These are phyloP conservation scores for Andricus grossulariae DNA, from an alignment of 1,140 invertebrate genomes.

Conservation along the genomic window DNA sequence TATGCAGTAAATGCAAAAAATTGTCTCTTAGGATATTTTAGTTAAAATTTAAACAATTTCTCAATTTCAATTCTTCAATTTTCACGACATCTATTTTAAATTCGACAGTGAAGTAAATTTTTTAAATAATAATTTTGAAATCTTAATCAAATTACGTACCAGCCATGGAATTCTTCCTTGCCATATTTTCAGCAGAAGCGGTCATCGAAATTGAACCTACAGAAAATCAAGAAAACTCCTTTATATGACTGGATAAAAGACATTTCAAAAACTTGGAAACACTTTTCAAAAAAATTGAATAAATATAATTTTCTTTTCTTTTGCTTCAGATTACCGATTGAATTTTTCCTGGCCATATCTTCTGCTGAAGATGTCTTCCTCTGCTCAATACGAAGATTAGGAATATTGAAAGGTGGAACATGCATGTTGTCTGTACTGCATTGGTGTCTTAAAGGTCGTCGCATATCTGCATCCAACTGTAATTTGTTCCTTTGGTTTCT, in stretches of 20 bases:
- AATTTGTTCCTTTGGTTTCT: slow-evolving; percentile 89
- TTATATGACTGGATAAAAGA: background rate
- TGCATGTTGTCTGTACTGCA: slow-evolving; percentile 92
- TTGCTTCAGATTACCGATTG: slow-evolving; percentile 77
- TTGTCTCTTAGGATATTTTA: too few species aligned
- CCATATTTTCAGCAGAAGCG: slow-evolving; percentile 74
- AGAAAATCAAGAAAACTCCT: slow-evolving; percentile 17
- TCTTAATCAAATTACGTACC: slow-evolving; percentile 51
- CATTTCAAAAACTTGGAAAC: too few species aligned
- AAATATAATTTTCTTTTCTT: background rate
- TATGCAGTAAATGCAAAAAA: background rate
- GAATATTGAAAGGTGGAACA: slow-evolving; percentile 89
- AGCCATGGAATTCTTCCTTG: slow-evolving; percentile 67
- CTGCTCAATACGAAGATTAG: slow-evolving; percentile 88
- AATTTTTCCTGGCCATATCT: slow-evolving; percentile 91
- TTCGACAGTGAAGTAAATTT: background rate
- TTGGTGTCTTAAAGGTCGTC: slow-evolving; percentile 86
- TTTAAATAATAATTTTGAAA: background rate
- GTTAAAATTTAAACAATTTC: too few species aligned
- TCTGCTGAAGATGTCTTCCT: slow-evolving; percentile 91
- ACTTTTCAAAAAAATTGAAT: background rate
- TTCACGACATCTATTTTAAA: too few species aligned
- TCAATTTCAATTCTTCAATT: too few species aligned
- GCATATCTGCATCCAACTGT: slow-evolving; percentile 87
- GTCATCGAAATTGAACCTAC: slow-evolving; percentile 72